Evolutionary conservation across 2,113 vertebrate species (phyloP).

Genomic region (Sturnira hondurensis): DNA sequence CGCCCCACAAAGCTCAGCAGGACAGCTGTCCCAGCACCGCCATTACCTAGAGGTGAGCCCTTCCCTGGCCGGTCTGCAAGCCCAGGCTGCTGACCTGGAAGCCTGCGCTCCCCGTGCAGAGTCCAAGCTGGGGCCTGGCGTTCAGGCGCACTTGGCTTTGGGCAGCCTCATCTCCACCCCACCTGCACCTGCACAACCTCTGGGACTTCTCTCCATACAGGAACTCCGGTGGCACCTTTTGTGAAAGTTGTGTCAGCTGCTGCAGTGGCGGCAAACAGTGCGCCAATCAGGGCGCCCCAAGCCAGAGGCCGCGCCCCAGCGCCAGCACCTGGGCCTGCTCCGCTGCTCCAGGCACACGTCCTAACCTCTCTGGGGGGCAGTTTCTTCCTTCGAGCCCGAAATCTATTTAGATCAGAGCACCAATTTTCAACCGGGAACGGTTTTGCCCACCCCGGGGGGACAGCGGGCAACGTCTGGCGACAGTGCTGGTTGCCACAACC

Average conservation of each 20-base stretch:
- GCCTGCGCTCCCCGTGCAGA: not conserved
- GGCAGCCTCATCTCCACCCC: not conserved
- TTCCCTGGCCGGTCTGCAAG: too few relatives aligned
- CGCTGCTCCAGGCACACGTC: not conserved
- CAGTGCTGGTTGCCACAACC: too few relatives aligned
- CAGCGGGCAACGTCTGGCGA: not conserved
- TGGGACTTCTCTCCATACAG: not conserved
- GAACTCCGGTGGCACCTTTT: too few relatives aligned
- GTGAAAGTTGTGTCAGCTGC: too few relatives aligned
- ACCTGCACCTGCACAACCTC: not conserved
- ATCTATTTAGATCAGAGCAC: not conserved
- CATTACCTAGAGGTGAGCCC: too few relatives aligned
- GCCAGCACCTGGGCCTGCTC: accelerated
- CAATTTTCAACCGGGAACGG: not conserved
- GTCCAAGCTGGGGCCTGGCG: not conserved
- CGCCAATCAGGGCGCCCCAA: too few relatives aligned
- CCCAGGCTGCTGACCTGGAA: too few relatives aligned
- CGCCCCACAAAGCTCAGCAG: accelerated
- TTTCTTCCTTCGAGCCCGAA: not conserved
- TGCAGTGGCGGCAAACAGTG: too few relatives aligned
- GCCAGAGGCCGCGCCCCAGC: not conserved
- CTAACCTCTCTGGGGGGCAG: not conserved
- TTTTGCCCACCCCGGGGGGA: not conserved
- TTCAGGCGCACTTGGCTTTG: not conserved
- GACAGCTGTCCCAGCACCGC: accelerated